Base-by-base conservation (phyloP, 37 sponge, comb jelly and placozoan species). In the Lycopodina hypogea region DNA sequence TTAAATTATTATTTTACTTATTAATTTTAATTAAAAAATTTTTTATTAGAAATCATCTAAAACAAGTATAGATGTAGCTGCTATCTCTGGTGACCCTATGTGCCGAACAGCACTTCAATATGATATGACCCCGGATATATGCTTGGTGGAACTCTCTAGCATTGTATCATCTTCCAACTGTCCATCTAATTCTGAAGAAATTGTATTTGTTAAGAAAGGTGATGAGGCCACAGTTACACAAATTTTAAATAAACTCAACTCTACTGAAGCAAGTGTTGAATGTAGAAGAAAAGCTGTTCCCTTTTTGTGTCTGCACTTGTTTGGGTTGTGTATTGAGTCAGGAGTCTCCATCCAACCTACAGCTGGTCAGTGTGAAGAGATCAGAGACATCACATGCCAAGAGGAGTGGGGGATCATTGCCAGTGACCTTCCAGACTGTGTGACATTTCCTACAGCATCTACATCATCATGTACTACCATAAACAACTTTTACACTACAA, bases 271-370 rank as follows among this genome's bases (percentile, higher is more conserved):
- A 45, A 72, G 72, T n/a, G 18, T 1, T 32, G 72, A 75, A 11
- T 75, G 76, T 40, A 75, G n/a, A 35, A 37, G n/a, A 75, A 57
- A 1, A 9, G 60, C 23, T 7, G n/a, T 57, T 56, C 60, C 76
- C 53, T 57, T 75, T 39, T 56, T 75, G 1, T 75, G 76, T 75
- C 76, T 59, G 37, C 58, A 57, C 22, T 24, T 75, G 12, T 75
- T 75, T 58, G 60, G 60, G 23, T 11, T 75, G 17, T 75, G 76
- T 36, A 37, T 21, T 34, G 19, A 32, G 29, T 28, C 40, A 9
- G 76, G 61, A 21, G 60, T 39, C 12, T 30, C 57, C 36, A 33
- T 74, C 24, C 61, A 34, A 1, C 76, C 76, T 23, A 29, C 58
- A 7, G 6, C 61, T 58, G 39, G 59, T 14, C 61, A 58, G 21